Evolutionary conservation across 2,113 vertebrate genomes (phyloP).

Genomic region (Macrotis lagotis): DNA sequence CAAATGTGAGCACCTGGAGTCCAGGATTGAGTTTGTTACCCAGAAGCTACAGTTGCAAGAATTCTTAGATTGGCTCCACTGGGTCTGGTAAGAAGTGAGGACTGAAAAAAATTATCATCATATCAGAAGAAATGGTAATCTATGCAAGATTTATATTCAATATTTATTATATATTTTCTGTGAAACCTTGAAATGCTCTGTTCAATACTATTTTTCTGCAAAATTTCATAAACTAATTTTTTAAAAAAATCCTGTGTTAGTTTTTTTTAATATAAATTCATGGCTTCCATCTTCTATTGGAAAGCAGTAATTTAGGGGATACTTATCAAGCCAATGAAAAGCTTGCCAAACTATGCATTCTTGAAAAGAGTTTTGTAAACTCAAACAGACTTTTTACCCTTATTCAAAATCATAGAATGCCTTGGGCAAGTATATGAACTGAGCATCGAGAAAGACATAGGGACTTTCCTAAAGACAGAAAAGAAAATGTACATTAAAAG

Average conservation of each 20-base stretch:
- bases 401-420: not conserved
- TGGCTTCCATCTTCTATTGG: not conserved
- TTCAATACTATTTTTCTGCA: not conserved
- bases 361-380: not conserved
- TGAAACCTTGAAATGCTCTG: not conserved
- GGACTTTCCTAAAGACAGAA: constrained; percentile 10
- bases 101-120: constrained; percentile 1
- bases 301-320: not conserved
- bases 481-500: not conserved
- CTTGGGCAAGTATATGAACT: not conserved
- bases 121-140: constrained; percentile 26
- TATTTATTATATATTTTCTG: not conserved
- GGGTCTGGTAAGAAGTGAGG: not conserved
- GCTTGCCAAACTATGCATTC: not conserved
- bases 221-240: not conserved
- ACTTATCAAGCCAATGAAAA: not conserved
- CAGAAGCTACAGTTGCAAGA: not conserved
- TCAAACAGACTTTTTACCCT: not conserved
- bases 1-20: constrained; percentile 3
- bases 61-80: not conserved
- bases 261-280: not conserved
- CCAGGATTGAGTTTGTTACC: not conserved
- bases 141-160: not conserved
- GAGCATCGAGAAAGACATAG: not conserved
- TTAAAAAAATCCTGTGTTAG: not conserved